Evolutionary conservation across 92 coral and sea anemone genomes (phyloP).

Genomic region (Parazoanthus atlanticus): DNA sequence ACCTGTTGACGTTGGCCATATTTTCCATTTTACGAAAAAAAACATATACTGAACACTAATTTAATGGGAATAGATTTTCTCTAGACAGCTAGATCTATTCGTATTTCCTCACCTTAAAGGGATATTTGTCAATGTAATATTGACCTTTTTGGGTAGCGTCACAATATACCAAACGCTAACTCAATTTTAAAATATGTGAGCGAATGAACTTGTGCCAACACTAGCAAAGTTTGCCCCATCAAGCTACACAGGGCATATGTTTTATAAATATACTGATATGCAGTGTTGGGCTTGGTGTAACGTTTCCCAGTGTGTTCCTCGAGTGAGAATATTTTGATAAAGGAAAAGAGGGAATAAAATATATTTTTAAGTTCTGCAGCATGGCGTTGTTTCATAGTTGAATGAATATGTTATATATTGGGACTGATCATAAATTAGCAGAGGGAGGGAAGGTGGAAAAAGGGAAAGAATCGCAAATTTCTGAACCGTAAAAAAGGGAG

Average conservation of each 20-base stretch:
- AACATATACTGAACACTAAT: too few relatives aligned
- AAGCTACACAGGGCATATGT: neutral
- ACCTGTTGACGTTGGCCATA: too few relatives aligned
- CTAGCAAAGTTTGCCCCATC: neutral
- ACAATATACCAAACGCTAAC: neutral
- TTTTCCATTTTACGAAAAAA: too few relatives aligned
- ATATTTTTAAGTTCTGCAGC: conserved; percentile 5
- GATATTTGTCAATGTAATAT: neutral
- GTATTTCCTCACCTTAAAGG: neutral
- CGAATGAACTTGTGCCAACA: neutral
- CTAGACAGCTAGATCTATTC: neutral
- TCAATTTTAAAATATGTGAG: neutral
- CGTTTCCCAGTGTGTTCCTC: conserved; percentile 3
- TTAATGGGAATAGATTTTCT: neutral
- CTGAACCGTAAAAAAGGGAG: too few relatives aligned
- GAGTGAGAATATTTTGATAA: conserved; percentile 40
- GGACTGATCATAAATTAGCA: too few relatives aligned
- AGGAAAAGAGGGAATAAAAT: conserved; percentile 23
- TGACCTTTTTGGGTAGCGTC: neutral
- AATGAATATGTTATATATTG: too few relatives aligned
- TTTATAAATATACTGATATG: neutral
- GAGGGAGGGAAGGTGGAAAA: too few relatives aligned
- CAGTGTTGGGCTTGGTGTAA: neutral
- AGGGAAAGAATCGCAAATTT: too few relatives aligned
- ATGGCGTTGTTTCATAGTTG: neutral